Base-by-base conservation (phyloP, 2,888 invertebrate species). In the Scrobipalpa costella region DNA sequence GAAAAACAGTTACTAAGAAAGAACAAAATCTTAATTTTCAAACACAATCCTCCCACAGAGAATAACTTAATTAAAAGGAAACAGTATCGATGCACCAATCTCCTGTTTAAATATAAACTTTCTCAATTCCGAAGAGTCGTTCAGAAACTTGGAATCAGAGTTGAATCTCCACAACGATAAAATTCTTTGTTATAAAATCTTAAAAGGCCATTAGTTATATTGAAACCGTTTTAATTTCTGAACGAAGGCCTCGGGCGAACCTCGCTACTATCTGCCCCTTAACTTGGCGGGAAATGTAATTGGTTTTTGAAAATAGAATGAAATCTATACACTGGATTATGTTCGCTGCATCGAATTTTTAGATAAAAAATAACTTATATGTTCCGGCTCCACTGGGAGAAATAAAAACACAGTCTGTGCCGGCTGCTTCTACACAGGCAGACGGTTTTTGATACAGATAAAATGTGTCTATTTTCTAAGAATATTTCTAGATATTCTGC, bases 161-260 rank as follows among this genome's bases (percentile, higher is more conserved):
- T 61, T 61, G 61, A 61, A 62, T 61, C 60, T 36, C 44, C 69
- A 65, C 70, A 66, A 67, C 66, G 71, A 70, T 74, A 72, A 68
- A 73, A 74, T 70, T 73, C 74, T 72, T 75, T 73, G 74, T 73
- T 74, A 70, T 73, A 73, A 74, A 77, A 78, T 76, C 73, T 76
- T 62, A 61, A 65, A 71, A 73, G 65, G 63, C 64, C 67, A 67
- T 64, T 67, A 67, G 64, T 67, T 67, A 67, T 67, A 67, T 67
- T 67, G 67, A 57, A 61, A 64, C 44, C 62, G 63, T 63, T 67
- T 67, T 67, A 67, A 67, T 67, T 67, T 64, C 67, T 67, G 67
- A 63, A 64, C 63, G 64, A 27, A 49, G 17, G 47, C 64, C 49
- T 44, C 57, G 64, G 67, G 62, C 64, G 44, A 8, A n/a, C 72